Conservation (phyloP, 2,797 vertebrate species). For the Melanotaenia boesemani region DNA sequence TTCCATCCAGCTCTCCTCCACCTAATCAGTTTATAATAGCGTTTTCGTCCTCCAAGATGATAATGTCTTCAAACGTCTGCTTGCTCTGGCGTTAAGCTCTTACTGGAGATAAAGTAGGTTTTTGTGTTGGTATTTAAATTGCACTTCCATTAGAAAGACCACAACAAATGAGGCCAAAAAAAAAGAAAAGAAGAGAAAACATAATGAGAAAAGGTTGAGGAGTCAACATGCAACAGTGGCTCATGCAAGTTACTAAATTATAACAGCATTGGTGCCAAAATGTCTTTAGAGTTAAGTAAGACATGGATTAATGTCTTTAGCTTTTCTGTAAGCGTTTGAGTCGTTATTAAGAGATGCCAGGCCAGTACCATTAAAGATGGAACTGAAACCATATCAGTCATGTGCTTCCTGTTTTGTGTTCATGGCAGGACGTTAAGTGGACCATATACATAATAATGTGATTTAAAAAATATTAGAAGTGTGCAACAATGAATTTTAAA, state of each 20-base stretch:
- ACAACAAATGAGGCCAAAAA: constrained; percentile 24
- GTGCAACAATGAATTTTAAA: too few relatives aligned
- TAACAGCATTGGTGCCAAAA: constrained; percentile 10
- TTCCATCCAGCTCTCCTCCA: constrained; percentile 77
- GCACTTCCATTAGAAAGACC: constrained; percentile 10
- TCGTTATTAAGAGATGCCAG: neutral
- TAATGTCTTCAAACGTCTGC: constrained; percentile 70
- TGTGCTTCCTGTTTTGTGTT: neutral
- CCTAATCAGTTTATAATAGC: constrained; percentile 82
- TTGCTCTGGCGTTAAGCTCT: constrained; percentile 66
- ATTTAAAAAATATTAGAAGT: too few relatives aligned
- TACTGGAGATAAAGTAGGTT: constrained; percentile 43
- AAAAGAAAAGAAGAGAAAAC: neutral
- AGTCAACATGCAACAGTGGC: neutral
- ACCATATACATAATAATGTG: too few relatives aligned
- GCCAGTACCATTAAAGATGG: neutral
- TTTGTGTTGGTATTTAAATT: constrained; percentile 40
- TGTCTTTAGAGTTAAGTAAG: neutral
- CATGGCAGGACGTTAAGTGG: neutral
- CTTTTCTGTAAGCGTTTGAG: neutral
- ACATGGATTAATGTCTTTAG: neutral
- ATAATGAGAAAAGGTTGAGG: neutral
- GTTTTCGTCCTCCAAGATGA: constrained; percentile 71
- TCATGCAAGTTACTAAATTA: constrained; percentile 10
- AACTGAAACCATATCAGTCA: neutral